Conservation (phyloP, 2,113 vertebrate species). For the Leptodactylus fuscus region DNA sequence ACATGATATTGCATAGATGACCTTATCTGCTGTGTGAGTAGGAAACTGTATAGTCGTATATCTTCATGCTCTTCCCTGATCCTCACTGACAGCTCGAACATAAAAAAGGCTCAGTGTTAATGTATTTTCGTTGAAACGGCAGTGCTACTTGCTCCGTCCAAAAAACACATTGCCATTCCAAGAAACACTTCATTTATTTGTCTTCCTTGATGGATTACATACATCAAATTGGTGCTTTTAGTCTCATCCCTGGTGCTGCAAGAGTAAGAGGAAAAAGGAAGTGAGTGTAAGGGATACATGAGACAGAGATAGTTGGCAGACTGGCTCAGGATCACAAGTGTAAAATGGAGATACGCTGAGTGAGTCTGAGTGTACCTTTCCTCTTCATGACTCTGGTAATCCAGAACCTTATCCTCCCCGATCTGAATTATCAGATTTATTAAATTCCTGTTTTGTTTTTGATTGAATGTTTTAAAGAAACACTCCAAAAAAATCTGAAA, state of each 20-base stretch:
- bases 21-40: neutral
- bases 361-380: too few relatives aligned
- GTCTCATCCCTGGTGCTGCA: constrained; percentile 30
- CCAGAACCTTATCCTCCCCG: too few relatives aligned
- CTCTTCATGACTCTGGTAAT: too few relatives aligned
- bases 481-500: too few relatives aligned
- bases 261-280: constrained; percentile 23
- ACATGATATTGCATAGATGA: neutral
- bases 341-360: constrained; percentile 27
- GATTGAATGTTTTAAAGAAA: too few relatives aligned
- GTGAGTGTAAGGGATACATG: constrained; percentile 23
- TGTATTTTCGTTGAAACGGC: constrained; percentile 52
- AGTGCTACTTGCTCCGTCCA: constrained; percentile 48
- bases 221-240: constrained; percentile 45
- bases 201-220: constrained; percentile 46
- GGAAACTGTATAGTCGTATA: constrained; percentile 5
- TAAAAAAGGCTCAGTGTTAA: constrained; percentile 47
- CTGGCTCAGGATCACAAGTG: constrained; percentile 18
- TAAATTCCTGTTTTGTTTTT: too few relatives aligned
- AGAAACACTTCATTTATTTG: constrained; percentile 56
- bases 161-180: constrained; percentile 55
- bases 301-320: constrained; percentile 38
- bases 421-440: too few relatives aligned
- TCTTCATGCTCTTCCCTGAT: constrained; percentile 34
- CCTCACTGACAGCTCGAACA: constrained; percentile 41